A percentile compares a stretch with the other conserved stretches of the same genome.
Evolutionary conservation across 1,140 invertebrate genomes (phyloP).

Genomic region (Nephotettix cincticeps): DNA sequence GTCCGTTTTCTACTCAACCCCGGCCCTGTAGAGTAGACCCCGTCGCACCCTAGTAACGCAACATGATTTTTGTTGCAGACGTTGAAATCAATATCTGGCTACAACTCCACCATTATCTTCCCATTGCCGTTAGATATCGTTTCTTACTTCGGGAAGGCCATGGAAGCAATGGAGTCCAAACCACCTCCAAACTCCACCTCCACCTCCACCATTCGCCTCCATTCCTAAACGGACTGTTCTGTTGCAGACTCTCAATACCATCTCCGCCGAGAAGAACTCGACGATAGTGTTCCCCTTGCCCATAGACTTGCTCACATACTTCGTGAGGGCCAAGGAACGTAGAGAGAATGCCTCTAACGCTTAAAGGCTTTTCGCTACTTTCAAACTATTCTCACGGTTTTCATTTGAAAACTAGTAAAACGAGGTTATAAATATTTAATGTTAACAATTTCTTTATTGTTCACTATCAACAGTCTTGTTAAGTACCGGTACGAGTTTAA

Average conservation of each 20-base stretch:
- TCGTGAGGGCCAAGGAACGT: constrained; percentile 55
- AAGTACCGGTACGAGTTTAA: too few relatives aligned
- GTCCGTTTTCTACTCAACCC: too few relatives aligned
- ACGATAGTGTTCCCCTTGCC: constrained; percentile 96
- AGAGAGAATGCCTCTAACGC: constrained; percentile 9
- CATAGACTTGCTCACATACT: constrained; percentile 82
- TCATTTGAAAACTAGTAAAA: too few relatives aligned
- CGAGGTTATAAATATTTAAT: too few relatives aligned
- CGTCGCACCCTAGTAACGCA: not conserved
- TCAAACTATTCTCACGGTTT: too few relatives aligned
- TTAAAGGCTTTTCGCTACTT: too few relatives aligned
- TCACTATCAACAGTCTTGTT: too few relatives aligned
- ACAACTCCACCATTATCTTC: constrained; percentile 97
- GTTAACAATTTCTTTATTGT: too few relatives aligned
- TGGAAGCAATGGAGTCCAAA: constrained; percentile 29
- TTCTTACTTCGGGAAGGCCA: constrained; percentile 66
- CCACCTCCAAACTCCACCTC: not conserved
- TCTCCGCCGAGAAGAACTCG: constrained; percentile 96
- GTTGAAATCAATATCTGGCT: constrained; percentile 90
- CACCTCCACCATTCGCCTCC: constrained; percentile 3
- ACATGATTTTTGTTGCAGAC: constrained; percentile 59
- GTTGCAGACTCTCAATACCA: constrained; percentile 83
- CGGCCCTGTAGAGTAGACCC: not conserved
- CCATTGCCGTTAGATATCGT: constrained; percentile 91
- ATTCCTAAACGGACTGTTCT: constrained; percentile 31